Percentiles rank a stretch among this genome's conserved stretches.
These are phyloP conservation scores for Anthophora plumipes DNA, from an alignment of 2,888 invertebrate genomes.

Conservation along the genomic window DNA sequence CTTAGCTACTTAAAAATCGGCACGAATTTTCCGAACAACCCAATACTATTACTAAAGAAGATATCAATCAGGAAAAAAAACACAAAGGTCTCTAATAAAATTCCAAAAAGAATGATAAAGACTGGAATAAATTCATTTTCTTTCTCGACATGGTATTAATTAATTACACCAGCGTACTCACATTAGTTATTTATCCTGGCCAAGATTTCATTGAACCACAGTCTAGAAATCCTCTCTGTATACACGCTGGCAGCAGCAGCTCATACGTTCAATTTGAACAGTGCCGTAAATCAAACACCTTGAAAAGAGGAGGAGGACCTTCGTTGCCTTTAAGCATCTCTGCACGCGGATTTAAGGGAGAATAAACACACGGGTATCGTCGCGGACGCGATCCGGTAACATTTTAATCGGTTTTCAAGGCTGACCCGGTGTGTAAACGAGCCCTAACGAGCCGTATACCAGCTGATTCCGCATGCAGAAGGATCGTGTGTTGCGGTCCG, in stretches of 20 bases:
- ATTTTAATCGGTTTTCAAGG: conserved; percentile 71
- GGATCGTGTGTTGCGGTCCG: conserved; percentile 50
- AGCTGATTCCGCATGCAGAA: conserved; percentile 63
- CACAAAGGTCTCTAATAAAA: too few relatives aligned
- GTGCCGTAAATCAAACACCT: conserved; percentile 50
- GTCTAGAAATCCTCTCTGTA: neutral
- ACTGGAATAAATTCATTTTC: too few relatives aligned
- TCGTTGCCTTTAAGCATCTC: conserved; percentile 26
- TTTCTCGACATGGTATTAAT: too few relatives aligned
- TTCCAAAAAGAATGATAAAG: too few relatives aligned
- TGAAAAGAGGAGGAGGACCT: conserved; percentile 21
- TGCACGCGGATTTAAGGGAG: conserved; percentile 42
- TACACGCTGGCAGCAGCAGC: neutral
- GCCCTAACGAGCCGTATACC: conserved; percentile 63
- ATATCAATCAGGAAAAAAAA: too few relatives aligned
- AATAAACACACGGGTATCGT: conserved; percentile 42
- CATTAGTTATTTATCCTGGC: too few relatives aligned
- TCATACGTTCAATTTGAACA: conserved; percentile 20
- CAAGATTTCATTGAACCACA: neutral
- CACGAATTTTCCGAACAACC: too few relatives aligned
- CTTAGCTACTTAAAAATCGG: too few relatives aligned
- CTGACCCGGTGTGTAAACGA: conserved; percentile 60
- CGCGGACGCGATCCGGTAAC: conserved; percentile 51
- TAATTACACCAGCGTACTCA: too few relatives aligned
- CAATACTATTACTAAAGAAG: too few relatives aligned